Conservation (phyloP, 2,797 vertebrate genomes). For the Monodelphis domestica region DNA sequence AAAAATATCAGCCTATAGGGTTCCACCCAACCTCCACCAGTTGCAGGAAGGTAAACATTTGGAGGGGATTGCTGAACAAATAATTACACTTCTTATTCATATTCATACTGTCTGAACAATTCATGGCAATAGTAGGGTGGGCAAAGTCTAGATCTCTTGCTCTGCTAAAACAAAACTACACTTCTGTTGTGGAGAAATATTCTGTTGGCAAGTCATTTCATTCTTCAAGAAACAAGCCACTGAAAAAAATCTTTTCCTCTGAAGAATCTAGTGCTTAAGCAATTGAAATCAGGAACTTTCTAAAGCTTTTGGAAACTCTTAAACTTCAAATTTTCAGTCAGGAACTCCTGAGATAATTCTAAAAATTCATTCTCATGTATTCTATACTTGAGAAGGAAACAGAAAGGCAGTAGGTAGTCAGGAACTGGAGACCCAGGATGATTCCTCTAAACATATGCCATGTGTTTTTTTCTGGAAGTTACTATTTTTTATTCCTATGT, state of each 20-base stretch:
- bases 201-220: no score
- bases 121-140: neutral
- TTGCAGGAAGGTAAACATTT: neutral
- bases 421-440: neutral
- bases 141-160: neutral
- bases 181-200: neutral
- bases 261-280: neutral
- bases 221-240: neutral
- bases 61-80: neutral
- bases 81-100: neutral
- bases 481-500: neutral
- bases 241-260: neutral
- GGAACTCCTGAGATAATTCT: no score
- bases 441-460: neutral
- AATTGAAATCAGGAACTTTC: neutral
- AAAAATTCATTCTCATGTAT: no score
- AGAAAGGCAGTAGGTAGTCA: neutral
- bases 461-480: neutral
- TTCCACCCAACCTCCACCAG: neutral
- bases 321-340: neutral
- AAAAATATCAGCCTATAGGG: neutral
- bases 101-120: neutral
- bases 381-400: neutral
- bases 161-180: neutral
- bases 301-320: neutral